Conservation (phyloP, 1,140 invertebrate genomes). For the Aplysia californica region DNA sequence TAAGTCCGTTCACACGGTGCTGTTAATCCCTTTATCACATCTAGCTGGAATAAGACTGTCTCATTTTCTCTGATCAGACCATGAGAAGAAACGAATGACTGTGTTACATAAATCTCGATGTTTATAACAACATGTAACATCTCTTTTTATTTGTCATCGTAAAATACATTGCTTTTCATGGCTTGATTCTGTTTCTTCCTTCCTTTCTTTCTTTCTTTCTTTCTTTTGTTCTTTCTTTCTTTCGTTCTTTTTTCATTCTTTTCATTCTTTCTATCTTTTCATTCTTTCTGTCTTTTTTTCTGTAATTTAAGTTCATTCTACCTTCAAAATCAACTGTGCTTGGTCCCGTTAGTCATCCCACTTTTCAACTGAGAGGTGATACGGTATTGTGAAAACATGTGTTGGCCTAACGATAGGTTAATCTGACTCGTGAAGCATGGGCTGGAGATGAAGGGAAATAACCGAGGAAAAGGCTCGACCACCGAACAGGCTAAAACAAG, state of each 20-base stretch:
- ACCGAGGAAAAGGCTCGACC: too few relatives aligned
- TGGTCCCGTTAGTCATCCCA: neutral
- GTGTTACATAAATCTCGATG: too few relatives aligned
- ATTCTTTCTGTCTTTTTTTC: neutral
- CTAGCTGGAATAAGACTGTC: too few relatives aligned
- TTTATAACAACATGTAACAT: neutral
- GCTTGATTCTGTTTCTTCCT: neutral
- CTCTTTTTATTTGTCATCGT: neutral
- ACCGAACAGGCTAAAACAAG: too few relatives aligned
- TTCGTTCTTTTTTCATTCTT: neutral
- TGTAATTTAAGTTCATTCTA: too few relatives aligned
- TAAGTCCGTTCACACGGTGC: too few relatives aligned
- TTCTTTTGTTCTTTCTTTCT: neutral
- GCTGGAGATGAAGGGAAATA: too few relatives aligned
- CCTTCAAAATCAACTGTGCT: too few relatives aligned
- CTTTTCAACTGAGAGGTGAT: neutral
- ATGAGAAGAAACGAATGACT: neutral
- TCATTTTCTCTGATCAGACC: neutral
- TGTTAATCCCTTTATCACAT: too few relatives aligned
- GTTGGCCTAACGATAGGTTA: too few relatives aligned
- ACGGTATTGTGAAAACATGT: too few relatives aligned
- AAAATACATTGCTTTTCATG: neutral
- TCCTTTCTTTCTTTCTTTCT: slow-evolving; percentile 5
- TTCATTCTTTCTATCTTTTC: neutral
- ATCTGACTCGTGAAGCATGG: too few relatives aligned